Evolutionary conservation across 2,113 vertebrate species (phyloP), one percentile per base, ranked within the genome.

Genomic region (Mormoops blainvillei): DNA sequence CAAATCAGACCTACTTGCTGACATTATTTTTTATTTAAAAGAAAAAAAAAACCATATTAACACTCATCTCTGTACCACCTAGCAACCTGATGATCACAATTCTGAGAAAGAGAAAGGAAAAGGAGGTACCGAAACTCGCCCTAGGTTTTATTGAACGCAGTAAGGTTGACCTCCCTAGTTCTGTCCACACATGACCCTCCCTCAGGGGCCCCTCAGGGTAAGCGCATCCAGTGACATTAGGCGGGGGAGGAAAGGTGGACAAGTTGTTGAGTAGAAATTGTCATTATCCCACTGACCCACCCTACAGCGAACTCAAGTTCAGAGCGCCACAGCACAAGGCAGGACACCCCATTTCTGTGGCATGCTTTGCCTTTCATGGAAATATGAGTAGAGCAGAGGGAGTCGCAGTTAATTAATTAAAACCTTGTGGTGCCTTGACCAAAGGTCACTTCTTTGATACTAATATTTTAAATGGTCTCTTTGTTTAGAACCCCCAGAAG

Each of bases 61-160:
- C 61, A 87, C 19, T 67, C 93, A 94, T 73, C 41, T 74, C 71
- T 77, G 9, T 97, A 71, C 89, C 43, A 73, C 77, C 33, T 52
- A 87, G 18, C 88, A 89, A 80, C 48, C 33, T 78, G 86, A 14
- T 87, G 80, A 82, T 89, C 86, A 78, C 31, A 87, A 81, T 92
- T 94, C 95, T 95, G 80, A 96, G 94, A 89, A 95, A 95, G 41
- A 91, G 68, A 87, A 77, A 95, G 89, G 50, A 43, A 65, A 41
- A 78, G 11, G 31, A 71, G 33, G 31, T 87, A 85, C 43, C 58
- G 67, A 96, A 90, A 95, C 77, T 67, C 56, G 18, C 71, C 54
- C 24, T 73, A 94, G 9, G 50, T 70, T 65, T 74, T 56, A 36
- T 73, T 88, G 85, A 93, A 80, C 36, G 38, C 18, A 48, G 24